phyloP scores from a whole-genome alignment of 1,140 invertebrate species.

The Augochlora pura region DNA sequence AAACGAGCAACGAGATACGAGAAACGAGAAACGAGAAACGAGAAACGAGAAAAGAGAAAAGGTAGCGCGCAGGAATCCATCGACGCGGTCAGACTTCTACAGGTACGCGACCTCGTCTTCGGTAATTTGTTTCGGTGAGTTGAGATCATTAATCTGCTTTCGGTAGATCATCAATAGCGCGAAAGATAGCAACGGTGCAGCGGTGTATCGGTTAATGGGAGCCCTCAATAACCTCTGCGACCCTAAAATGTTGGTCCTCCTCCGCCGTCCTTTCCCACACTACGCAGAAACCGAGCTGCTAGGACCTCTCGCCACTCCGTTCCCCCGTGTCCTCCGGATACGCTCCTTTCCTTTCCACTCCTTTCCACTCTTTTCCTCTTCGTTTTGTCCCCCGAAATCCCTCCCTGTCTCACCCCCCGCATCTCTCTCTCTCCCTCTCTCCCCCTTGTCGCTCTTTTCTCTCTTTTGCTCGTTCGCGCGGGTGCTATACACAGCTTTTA shows the following conservation, averaged over 20 bases:
- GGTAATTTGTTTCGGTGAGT: constrained; percentile 74
- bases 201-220: constrained; percentile 78
- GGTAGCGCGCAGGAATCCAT: constrained; percentile 49
- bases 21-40: not conserved
- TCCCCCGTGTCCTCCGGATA: constrained; percentile 22
- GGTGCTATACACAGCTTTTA: constrained; percentile 76
- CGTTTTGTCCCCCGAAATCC: constrained; percentile 2
- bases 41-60: not conserved
- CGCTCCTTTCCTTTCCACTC: constrained; percentile 22
- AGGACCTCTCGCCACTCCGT: constrained; percentile 1
- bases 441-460: constrained; percentile 44
- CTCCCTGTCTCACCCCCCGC: not conserved
- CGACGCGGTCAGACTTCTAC: constrained; percentile 42
- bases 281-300: constrained; percentile 45
- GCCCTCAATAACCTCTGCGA: constrained; percentile 77
- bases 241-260: constrained; percentile 59
- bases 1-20: not conserved
- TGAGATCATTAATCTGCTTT: constrained; percentile 78
- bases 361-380: not conserved
- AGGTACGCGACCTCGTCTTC: constrained; percentile 61
- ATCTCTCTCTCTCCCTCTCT: not conserved
- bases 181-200: constrained; percentile 75
- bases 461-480: constrained; percentile 59
- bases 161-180: constrained; percentile 79
- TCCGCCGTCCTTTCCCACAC: constrained; percentile 71